Conservation (phyloP, 2,888 invertebrate species). For the Chrysodeixis includens region DNA sequence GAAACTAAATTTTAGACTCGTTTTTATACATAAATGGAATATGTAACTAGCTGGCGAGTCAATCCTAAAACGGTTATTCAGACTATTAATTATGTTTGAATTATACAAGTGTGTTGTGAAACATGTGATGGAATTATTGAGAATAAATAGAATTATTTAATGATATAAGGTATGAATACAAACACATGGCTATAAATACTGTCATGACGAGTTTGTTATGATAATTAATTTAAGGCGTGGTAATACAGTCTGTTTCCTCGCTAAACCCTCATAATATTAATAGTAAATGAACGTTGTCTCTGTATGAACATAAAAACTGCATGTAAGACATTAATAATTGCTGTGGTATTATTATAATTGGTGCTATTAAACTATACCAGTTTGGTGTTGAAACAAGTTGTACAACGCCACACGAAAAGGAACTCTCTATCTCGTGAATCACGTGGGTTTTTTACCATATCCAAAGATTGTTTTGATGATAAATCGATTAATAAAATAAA, state of each 20-base stretch:
- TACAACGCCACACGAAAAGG: neutral
- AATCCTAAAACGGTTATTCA: constrained; percentile 11
- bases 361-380: constrained; percentile 20
- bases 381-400: neutral
- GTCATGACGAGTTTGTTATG: constrained; percentile 42
- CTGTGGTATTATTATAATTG: constrained; percentile 27
- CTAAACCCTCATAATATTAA: constrained; percentile 43
- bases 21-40: constrained; percentile 17
- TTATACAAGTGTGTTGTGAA: constrained; percentile 17
- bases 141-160: constrained; percentile 18
- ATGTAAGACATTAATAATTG: constrained; percentile 20
- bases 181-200: constrained; percentile 37
- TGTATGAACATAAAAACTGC: constrained; percentile 23
- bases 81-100: constrained; percentile 10
- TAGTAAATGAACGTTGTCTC: constrained; percentile 46
- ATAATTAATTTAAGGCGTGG: constrained; percentile 43
- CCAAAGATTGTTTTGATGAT: no score
- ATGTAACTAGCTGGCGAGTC: constrained; percentile 6
- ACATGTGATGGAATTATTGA: constrained; percentile 25
- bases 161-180: constrained; percentile 36
- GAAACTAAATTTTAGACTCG: constrained; percentile 32
- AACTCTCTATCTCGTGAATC: neutral
- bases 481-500: no score
- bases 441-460: no score
- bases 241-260: constrained; percentile 21